Conservation (phyloP, 2,888 invertebrate species). For the Eustalomyia histrio region DNA sequence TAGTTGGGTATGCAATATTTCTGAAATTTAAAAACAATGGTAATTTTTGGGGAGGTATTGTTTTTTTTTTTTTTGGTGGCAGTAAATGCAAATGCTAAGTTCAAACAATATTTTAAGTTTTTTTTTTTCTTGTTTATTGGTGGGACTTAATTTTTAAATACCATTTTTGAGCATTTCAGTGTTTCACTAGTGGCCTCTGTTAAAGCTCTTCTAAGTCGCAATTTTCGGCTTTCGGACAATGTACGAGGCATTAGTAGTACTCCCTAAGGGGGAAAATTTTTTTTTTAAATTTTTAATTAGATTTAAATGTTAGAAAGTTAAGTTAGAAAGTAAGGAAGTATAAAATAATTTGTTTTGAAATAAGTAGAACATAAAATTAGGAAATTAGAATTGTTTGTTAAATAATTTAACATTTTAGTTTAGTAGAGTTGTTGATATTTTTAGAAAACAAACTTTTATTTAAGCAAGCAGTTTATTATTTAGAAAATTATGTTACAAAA, state of each 20-base stretch:
- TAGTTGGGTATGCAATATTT: constrained; percentile 21
- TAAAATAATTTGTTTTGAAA: background rate
- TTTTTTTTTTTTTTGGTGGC: constrained; percentile 31
- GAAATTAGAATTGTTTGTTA: background rate
- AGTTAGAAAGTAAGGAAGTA: background rate
- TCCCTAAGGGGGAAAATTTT: constrained; percentile 81
- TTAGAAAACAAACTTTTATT: background rate
- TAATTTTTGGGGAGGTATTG: constrained; percentile 4
- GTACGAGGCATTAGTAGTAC: constrained; percentile 94
- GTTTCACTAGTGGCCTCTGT: constrained; percentile 94
- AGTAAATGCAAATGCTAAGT: constrained; percentile 40
- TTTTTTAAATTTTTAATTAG: constrained; percentile 51
- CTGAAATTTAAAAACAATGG: constrained; percentile 14
- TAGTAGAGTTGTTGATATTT: no score
- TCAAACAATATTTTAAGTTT: constrained; percentile 27
- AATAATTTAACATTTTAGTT: background rate
- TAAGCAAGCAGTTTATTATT: background rate
- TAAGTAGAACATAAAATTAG: background rate
- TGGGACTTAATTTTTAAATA: constrained; percentile 78
- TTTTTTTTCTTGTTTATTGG: constrained; percentile 5
- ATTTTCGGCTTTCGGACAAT: constrained; percentile 92
- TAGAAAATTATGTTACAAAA: constrained; percentile 14
- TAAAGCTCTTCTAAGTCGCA: constrained; percentile 92
- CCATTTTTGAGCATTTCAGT: constrained; percentile 93
- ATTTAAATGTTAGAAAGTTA: constrained; percentile 25